Base-by-base conservation (phyloP, 1,140 invertebrate species). In the Micrasema longulum region DNA sequence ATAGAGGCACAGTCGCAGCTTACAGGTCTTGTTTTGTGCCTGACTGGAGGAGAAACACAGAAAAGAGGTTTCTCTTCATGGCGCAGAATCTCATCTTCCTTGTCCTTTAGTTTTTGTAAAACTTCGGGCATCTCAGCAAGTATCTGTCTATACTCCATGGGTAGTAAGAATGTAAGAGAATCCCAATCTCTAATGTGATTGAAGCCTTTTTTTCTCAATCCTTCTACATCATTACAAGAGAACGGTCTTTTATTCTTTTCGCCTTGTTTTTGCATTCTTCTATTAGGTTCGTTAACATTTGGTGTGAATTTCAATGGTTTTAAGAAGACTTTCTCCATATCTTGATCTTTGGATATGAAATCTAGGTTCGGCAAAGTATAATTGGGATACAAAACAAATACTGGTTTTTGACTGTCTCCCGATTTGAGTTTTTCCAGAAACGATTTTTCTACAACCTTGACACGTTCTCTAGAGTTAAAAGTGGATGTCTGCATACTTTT, bases 361-460 rank as follows among this genome's bases (percentile, higher is more conserved):
- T 90, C 92, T 55, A 97, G 86, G 83, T 97, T 93, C 10, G 95
- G 95, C 45, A 97, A 81, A 0, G 94, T 92, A 78, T 97, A 97
- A 82, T 94, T 96, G 12, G 95, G 95, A 85, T 96, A 97, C 71
- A 95, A 90, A 47, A 97, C 91, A 79, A 95, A 96, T 11, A 97
- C 91, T 2, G 93, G 92, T 77, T 91, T 89, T 12, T 89, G 82
- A 75, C 84, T 85, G 75, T 89, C 87, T 12, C 88, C 88, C 74
- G 87, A 83, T 79, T 89, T 90, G 20, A 91, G 78, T 80, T 90
- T 90, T 73, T 86, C 87, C 53, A 91, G 79, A 77, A 91, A 91
- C 5, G 89, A 90, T 7, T 88, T 87, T 75, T 90, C 89, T 35
- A 91, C 84, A 31, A 89, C 80, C 77, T 88, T 87, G 76, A 83